These are phyloP conservation scores for Siniperca chuatsi DNA, from an alignment of 2,113 vertebrate species.

Conservation along the genomic window DNA sequence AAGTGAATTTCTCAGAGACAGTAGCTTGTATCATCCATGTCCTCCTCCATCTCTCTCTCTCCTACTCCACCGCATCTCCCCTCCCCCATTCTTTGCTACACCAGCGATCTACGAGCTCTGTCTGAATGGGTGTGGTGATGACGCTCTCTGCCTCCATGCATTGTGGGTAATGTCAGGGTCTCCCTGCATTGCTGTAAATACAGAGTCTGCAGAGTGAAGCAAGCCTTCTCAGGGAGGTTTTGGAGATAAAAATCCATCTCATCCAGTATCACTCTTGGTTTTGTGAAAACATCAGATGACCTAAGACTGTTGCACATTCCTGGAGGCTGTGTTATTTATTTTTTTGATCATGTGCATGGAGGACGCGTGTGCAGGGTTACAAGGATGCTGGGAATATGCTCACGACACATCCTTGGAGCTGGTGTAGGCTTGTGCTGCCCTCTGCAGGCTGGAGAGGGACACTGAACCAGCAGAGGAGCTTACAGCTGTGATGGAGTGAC, in stretches of 20 bases:
- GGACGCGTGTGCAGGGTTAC: slow-evolving; percentile 50
- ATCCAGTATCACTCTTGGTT: slow-evolving; percentile 9
- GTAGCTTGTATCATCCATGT: slow-evolving; percentile 54
- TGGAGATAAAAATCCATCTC: slow-evolving; percentile 1
- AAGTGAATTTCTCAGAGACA: slow-evolving; percentile 52
- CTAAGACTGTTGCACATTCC: slow-evolving; percentile 24
- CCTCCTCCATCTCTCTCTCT: slow-evolving; percentile 54
- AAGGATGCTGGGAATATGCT: slow-evolving; percentile 49
- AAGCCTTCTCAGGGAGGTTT: slow-evolving; percentile 8
- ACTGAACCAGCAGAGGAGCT: slow-evolving; percentile 33
- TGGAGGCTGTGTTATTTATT: slow-evolving; percentile 7
- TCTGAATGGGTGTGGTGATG: slow-evolving; percentile 84
- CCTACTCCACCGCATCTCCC: slow-evolving; percentile 62
- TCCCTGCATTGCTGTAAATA: slow-evolving; percentile 79
- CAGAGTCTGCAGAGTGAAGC: slow-evolving; percentile 54
- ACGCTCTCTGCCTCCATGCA: slow-evolving; percentile 72
- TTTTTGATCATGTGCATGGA: slow-evolving; percentile 22
- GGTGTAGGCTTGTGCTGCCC: slow-evolving; percentile 67
- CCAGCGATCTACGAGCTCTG: slow-evolving; percentile 58
- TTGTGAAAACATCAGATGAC: slow-evolving; percentile 24
- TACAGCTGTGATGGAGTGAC: slow-evolving; percentile 41
- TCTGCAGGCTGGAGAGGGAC: slow-evolving; percentile 67
- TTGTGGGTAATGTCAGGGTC: slow-evolving; percentile 82
- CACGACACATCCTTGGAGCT: slow-evolving; percentile 59
- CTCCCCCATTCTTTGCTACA: slow-evolving; percentile 71